Evolutionary conservation across 1,140 invertebrate genomes (phyloP).

Genomic region (fruit fly (Drosophila melanogaster)): DNA sequence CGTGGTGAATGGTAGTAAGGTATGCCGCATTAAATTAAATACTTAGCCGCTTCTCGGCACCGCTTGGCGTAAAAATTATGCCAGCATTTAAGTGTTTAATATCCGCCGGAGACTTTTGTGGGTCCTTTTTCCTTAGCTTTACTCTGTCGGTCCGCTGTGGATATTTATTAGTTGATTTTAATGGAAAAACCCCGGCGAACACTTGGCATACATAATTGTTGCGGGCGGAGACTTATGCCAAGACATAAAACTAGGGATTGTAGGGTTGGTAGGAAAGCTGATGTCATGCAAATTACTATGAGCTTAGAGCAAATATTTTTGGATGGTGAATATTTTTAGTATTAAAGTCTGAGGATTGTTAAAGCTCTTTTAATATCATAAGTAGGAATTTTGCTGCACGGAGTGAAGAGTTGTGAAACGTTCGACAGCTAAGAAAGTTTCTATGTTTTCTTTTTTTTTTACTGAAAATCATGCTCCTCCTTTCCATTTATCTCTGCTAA

Average conservation of each 20-base stretch:
- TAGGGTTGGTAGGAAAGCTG: neutral
- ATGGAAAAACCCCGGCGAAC: conserved; percentile 58
- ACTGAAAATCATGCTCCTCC: no score
- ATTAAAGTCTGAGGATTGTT: neutral
- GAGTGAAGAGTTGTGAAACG: no score
- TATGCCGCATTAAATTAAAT: conserved; percentile 74
- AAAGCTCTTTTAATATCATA: neutral
- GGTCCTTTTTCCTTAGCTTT: neutral
- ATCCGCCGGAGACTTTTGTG: conserved; percentile 64
- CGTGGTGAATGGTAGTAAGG: conserved; percentile 18
- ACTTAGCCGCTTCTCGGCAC: conserved; percentile 48
- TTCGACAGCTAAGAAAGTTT: no score
- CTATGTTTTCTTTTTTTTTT: neutral
- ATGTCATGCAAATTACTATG: conserved; percentile 45
- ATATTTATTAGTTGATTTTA: conserved; percentile 78
- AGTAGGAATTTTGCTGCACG: no score
- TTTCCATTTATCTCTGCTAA: neutral
- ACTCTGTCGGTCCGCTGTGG: conserved; percentile 13
- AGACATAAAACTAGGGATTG: conserved; percentile 50
- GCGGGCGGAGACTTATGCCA: conserved; percentile 32
- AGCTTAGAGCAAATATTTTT: conserved; percentile 31
- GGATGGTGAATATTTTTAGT: conserved; percentile 24
- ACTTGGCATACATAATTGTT: conserved; percentile 54
- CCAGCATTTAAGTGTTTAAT: conserved; percentile 79
- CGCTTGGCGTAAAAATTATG: conserved; percentile 70